Conservation (phyloP, 2,888 invertebrate species). For the Priapulus caudatus region DNA sequence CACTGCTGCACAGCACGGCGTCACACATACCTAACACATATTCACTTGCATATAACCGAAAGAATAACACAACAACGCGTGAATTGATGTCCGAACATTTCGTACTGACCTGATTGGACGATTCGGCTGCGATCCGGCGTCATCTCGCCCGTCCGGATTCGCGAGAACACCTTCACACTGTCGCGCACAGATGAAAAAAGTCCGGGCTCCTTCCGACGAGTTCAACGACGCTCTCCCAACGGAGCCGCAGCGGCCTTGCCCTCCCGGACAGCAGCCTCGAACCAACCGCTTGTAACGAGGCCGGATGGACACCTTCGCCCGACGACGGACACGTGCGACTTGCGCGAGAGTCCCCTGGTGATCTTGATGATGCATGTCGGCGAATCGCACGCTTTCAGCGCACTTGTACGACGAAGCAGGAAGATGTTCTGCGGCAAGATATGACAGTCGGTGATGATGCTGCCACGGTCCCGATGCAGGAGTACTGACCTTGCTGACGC, state of each 20-base stretch:
- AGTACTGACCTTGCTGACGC: slow-evolving; percentile 85
- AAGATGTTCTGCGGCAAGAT: slow-evolving; percentile 73
- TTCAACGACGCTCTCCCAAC: slow-evolving; percentile 75
- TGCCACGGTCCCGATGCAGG: slow-evolving; percentile 76
- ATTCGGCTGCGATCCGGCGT: too few relatives aligned
- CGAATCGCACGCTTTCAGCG: slow-evolving; percentile 68
- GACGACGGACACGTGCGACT: slow-evolving; percentile 47
- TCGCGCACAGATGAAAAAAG: slow-evolving; percentile 59
- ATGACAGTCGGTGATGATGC: slow-evolving; percentile 53
- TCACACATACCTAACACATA: slow-evolving; percentile 32
- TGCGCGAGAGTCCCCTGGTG: slow-evolving; percentile 52
- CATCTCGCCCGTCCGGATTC: slow-evolving; percentile 29
- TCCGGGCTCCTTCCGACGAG: slow-evolving; percentile 47
- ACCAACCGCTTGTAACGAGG: slow-evolving; percentile 80
- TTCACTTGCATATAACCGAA: slow-evolving; percentile 30
- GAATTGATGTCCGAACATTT: too few relatives aligned
- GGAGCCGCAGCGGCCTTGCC: slow-evolving; percentile 76
- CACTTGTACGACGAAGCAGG: slow-evolving; percentile 65
- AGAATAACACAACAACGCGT: too few relatives aligned
- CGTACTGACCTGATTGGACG: too few relatives aligned
- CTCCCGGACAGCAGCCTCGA: slow-evolving; percentile 85
- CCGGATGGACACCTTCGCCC: slow-evolving; percentile 70
- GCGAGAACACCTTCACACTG: slow-evolving; percentile 30
- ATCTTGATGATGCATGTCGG: slow-evolving; percentile 58
- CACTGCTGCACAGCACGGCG: slow-evolving; percentile 23